Evolutionary conservation across 37 sponge, comb jelly and placozoan genomes (phyloP), one percentile per base, ranked within the genome.

Genomic region (Ephydatia muelleri): DNA sequence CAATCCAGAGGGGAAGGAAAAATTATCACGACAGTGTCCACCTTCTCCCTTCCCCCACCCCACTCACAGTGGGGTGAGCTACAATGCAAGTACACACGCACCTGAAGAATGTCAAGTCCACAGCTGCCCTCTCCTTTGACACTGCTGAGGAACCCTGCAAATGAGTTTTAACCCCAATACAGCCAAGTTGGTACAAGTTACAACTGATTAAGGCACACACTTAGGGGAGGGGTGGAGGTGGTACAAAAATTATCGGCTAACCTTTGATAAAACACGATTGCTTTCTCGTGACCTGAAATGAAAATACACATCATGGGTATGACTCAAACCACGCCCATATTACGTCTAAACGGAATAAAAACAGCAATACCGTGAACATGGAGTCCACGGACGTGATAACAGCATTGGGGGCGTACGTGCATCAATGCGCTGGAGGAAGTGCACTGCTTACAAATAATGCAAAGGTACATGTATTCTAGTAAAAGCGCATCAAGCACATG

Each of bases 101-200:
- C 92, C 81, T 85, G 31, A 93, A 25, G 81, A 96, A 96, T 19
- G 39, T 82, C 72, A 72, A 28, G 73, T 96, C 93, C 3, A 96
- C 90, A 72, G 94, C 84, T 38, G 94, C 96, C 38, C 47, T 96
- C 34, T 89, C 85, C 22, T 85, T 79, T 14, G 57, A 57, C 16
- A 14, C 57, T 57, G 19, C 57, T 57, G 57, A 57, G 57, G 43
- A 43, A 6, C 43, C 57, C 57, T 43, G 47, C 47, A 43, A 43
- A 8, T 43, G 47, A 4, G 47, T 43, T 43, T 43, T 43, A 43
- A 43, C 8, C n/a, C n/a, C n/a, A n/a, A n/a, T n/a, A n/a, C n/a
- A n/a, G n/a, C n/a, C n/a, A n/a, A n/a, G n/a, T n/a, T n/a, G n/a
- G n/a, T n/a, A n/a, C n/a, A n/a, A n/a, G n/a, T n/a, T n/a, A n/a